A percentile compares a stretch with the other conserved stretches of the same genome.
phyloP scores from a whole-genome alignment of 2,888 invertebrate species.

The Ochropleura leucogaster region DNA sequence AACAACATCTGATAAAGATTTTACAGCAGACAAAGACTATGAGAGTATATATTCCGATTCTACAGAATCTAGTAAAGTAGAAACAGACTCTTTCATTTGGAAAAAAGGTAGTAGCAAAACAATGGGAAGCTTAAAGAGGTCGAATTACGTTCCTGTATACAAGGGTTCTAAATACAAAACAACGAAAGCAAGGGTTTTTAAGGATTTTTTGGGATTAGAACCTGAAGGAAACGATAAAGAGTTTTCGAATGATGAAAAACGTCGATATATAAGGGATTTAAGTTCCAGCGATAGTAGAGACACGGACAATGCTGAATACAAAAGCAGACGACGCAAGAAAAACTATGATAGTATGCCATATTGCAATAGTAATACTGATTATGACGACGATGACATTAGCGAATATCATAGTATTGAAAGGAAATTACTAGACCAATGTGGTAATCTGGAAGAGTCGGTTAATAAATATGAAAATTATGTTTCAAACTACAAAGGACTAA shows the following conservation, averaged over 20 bases:
- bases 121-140: conserved; percentile 61
- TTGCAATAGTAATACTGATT: conserved; percentile 26
- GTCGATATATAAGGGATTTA: conserved; percentile 61
- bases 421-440: conserved; percentile 80
- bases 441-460: conserved; percentile 77
- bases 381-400: conserved; percentile 66
- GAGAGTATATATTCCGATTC: conserved; percentile 74
- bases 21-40: conserved; percentile 54
- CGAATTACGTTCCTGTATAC: conserved; percentile 73
- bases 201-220: conserved; percentile 75
- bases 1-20: conserved; percentile 61
- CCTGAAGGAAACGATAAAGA: conserved; percentile 39
- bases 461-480: conserved; percentile 80
- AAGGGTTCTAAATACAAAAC: conserved; percentile 73
- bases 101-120: conserved; percentile 66
- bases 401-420: conserved; percentile 74
- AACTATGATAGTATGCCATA: conserved; percentile 39
- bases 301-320: conserved; percentile 59
- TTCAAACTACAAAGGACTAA: conserved; percentile 63
- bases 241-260: conserved; percentile 55
- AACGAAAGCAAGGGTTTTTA: conserved; percentile 72
- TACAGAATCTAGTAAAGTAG: conserved; percentile 77
- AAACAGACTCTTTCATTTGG: conserved; percentile 80
- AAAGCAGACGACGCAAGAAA: conserved; percentile 35
- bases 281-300: conserved; percentile 68